These are phyloP conservation scores for Toxonevra muliebris DNA, from an alignment of 2,888 invertebrate species.

Conservation along the genomic window DNA sequence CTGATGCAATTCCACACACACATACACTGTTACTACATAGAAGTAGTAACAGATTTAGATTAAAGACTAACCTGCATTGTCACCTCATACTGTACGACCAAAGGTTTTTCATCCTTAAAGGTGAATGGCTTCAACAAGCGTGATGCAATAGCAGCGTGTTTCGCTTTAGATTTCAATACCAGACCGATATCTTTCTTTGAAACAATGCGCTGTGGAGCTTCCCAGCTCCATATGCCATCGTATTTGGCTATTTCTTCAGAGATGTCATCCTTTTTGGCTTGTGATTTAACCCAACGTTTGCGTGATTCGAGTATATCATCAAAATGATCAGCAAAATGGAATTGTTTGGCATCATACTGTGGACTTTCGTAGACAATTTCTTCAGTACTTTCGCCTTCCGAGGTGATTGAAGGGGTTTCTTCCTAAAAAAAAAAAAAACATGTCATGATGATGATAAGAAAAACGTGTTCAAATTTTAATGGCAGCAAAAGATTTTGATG, in stretches of 20 bases:
- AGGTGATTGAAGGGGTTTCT: constrained; percentile 34
- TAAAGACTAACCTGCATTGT: constrained; percentile 77
- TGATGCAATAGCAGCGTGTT: constrained; percentile 93
- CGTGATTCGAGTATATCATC: constrained; percentile 78
- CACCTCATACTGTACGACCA: constrained; percentile 93
- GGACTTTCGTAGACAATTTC: constrained; percentile 75
- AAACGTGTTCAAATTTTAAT: background rate
- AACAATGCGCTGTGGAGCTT: constrained; percentile 78
- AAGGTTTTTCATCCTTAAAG: constrained; percentile 79
- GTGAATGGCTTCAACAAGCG: constrained; percentile 80
- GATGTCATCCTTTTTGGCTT: constrained; percentile 88
- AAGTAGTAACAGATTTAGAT: background rate
- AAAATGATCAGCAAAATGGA: constrained; percentile 87
- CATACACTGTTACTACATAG: background rate
- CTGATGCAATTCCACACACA: constrained; percentile 3
- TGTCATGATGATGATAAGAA: background rate
- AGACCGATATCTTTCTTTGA: constrained; percentile 87
- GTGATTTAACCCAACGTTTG: constrained; percentile 85
- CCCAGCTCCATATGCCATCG: constrained; percentile 81
- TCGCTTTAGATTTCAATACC: constrained; percentile 92
- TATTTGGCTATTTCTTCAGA: constrained; percentile 94
- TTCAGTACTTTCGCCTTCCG: constrained; percentile 42
- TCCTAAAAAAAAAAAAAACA: constrained; percentile 41
- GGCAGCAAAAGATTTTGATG: too few relatives aligned
- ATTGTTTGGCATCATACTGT: constrained; percentile 69